Evolutionary conservation across 2,888 invertebrate species (phyloP), one percentile per base, ranked within the genome.

Genomic region (Drepanosiphum platanoidis): DNA sequence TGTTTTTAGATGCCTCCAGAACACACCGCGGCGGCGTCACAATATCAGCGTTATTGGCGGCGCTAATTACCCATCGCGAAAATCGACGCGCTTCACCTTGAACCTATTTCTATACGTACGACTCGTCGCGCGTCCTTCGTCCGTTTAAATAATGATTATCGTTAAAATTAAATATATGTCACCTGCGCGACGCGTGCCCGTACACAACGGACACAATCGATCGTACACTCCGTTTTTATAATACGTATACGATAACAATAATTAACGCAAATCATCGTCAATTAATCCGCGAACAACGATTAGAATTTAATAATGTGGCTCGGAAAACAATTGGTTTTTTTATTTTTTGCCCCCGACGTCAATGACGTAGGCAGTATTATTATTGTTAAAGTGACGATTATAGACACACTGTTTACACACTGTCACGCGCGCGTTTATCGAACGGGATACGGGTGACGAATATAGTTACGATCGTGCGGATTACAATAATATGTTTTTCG

Each of bases 121-220:
- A 58, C n/a, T n/a, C n/a, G n/a, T n/a, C n/a, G 34, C n/a, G 61
- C 39, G 61, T 27, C 77, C 77, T 77, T 61, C 36, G 39, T 39
- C 30, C 7, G 34, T 61, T 61, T 15, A 77, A 27, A 36, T 22
- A 34, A 66, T 9, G 3, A 3, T 18, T 61, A 61, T 61, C 36
- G 36, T n/a, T 4, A 13, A 58, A 58, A 77, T n/a, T n/a, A n/a
- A n/a, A n/a, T n/a, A n/a, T 34, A 30, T 36, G 64, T 64, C 68
- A 68, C 34, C 15, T 4, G 11, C 27, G 4, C 61, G n/a, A 4
- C 8, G 61, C 61, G 61, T 27, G 1, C 18, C 1, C n/a, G 27
- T n/a, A 5, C 27, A n/a, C 39, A 13, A n/a, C n/a, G n/a, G n/a
- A n/a, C n/a, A 74, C 32, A 74, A 52, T 52, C 32, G 13, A 74